Conservation (phyloP, 2,113 vertebrate species). For the Hepsetus odoe region DNA sequence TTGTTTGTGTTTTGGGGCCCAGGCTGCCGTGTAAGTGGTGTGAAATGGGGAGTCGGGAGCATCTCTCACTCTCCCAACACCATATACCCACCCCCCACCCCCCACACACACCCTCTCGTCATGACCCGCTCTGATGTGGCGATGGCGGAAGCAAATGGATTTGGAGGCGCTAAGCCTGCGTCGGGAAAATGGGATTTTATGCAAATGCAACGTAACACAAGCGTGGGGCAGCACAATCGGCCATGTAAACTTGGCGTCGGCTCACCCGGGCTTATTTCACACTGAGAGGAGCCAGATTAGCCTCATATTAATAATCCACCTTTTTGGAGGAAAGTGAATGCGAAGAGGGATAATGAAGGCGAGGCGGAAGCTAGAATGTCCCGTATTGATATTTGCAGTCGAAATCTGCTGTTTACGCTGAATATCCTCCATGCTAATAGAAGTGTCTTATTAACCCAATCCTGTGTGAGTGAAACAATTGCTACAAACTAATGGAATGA, state of each 20-base stretch:
- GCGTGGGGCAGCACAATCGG: slow-evolving; percentile 41
- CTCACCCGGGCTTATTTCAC: slow-evolving; percentile 47
- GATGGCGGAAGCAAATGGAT: slow-evolving; percentile 44
- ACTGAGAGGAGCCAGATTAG: slow-evolving; percentile 53
- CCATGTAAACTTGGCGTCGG: slow-evolving; percentile 52
- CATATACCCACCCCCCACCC: not conserved
- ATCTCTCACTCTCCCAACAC: slow-evolving; percentile 9
- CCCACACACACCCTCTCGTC: not conserved
- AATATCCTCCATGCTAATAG: slow-evolving; percentile 34
- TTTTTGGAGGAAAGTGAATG: slow-evolving; percentile 47
- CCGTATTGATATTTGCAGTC: slow-evolving; percentile 32
- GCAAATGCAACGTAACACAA: slow-evolving; percentile 42
- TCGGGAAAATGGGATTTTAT: slow-evolving; percentile 56
- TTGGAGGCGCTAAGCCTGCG: slow-evolving; percentile 38
- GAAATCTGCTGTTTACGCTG: slow-evolving; percentile 40
- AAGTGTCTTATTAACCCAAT: slow-evolving; percentile 23
- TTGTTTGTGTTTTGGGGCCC: slow-evolving; percentile 38
- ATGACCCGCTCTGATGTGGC: slow-evolving; percentile 38
- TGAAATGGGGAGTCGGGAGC: slow-evolving; percentile 33
- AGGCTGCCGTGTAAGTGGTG: slow-evolving; percentile 13
- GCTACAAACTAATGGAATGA: slow-evolving; percentile 26
- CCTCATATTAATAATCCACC: slow-evolving; percentile 52
- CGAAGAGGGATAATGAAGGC: slow-evolving; percentile 24
- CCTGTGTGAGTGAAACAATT: slow-evolving; percentile 42
- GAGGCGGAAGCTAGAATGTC: slow-evolving; percentile 35